These are phyloP conservation scores for Trachops cirrhosus DNA, from an alignment of 2,797 vertebrate species.

Conservation along the genomic window DNA sequence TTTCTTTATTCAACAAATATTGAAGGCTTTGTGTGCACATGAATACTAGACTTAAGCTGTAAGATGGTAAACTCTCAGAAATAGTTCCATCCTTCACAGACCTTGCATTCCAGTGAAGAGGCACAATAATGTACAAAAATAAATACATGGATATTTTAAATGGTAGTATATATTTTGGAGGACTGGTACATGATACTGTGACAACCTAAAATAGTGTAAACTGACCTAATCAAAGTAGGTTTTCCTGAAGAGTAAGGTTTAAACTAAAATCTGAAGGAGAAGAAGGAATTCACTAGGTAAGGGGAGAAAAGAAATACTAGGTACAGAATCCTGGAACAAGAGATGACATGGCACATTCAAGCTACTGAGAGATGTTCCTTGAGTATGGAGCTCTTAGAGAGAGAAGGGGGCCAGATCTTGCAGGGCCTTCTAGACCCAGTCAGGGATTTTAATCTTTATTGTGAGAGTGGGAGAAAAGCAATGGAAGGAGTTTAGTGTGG, in stretches of 20 bases:
- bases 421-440: not conserved
- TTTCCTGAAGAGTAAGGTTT: conserved; percentile 12
- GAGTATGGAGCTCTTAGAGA: not conserved
- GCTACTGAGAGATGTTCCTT: too few species aligned
- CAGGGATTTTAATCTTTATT: not conserved
- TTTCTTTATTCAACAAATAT: not conserved
- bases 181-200: not conserved
- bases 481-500: not conserved
- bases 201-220: not conserved
- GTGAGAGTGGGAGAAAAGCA: not conserved
- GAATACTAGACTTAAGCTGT: not conserved
- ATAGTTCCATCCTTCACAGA: not conserved
- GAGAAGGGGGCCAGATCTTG: not conserved
- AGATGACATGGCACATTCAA: not conserved
- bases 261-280: not conserved
- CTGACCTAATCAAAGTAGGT: not conserved
- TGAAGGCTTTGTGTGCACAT: not conserved
- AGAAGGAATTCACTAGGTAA: not conserved
- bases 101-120: not conserved
- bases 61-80: not conserved
- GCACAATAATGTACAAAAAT: not conserved
- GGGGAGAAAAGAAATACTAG: not conserved
- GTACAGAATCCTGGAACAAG: not conserved
- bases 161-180: not conserved
- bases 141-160: not conserved